Percentiles rank a stretch among this genome's conserved stretches.
These are phyloP conservation scores for Craterocephalus amniculus DNA, from an alignment of 2,797 vertebrate species.

Conservation along the genomic window DNA sequence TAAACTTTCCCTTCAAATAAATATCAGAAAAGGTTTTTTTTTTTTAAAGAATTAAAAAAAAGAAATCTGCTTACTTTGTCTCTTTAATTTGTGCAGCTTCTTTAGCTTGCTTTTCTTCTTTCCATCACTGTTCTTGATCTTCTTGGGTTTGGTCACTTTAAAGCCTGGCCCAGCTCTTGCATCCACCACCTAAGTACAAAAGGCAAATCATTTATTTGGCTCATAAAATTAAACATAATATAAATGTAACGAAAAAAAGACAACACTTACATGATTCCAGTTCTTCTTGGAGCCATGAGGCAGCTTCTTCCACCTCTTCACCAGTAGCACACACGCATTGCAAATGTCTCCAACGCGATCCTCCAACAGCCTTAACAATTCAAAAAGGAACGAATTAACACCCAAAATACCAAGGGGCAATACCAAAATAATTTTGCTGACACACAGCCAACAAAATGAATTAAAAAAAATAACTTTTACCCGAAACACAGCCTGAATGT, in stretches of 20 bases:
- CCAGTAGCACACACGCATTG: conserved; percentile 86
- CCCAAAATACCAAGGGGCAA: not conserved
- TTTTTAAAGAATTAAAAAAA: not conserved
- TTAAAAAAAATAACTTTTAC: conserved; percentile 64
- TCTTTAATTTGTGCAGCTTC: conserved; percentile 85
- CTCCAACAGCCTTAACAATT: conserved; percentile 77
- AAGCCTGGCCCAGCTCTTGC: conserved; percentile 88
- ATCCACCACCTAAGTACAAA: conserved; percentile 84
- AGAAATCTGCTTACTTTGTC: conserved; percentile 80
- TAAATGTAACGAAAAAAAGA: not conserved
- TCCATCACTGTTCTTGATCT: conserved; percentile 83
- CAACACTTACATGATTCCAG: conserved; percentile 85
- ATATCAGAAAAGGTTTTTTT: not conserved
- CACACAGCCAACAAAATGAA: not conserved
- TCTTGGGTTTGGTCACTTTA: conserved; percentile 88
- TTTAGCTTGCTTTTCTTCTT: conserved; percentile 86
- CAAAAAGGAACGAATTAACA: not conserved
- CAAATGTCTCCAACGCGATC: conserved; percentile 87
- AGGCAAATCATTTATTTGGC: not conserved
- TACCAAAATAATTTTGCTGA: not conserved
- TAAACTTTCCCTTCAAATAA: not conserved
- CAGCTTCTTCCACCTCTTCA: conserved; percentile 88
- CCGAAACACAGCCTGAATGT: conserved; percentile 86
- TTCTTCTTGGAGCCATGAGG: conserved; percentile 87
- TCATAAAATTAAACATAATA: not conserved